Evolutionary conservation across 2,888 invertebrate species (phyloP).

Genomic region (Macrosoma leucophasiata): DNA sequence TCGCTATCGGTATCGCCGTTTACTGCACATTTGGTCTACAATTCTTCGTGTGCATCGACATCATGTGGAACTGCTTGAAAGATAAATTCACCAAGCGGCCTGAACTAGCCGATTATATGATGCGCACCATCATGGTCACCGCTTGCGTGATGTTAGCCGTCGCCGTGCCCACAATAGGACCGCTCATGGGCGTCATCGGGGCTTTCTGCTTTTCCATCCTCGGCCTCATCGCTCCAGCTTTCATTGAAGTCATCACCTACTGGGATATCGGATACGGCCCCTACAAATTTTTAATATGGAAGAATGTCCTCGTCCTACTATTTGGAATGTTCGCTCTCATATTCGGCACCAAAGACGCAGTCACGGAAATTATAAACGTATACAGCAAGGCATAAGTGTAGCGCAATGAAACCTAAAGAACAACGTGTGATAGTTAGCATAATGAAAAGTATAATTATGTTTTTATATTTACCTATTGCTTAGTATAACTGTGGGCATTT

Average conservation of each 20-base stretch:
- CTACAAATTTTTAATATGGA: conserved; percentile 83
- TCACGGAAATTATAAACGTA: conserved; percentile 38
- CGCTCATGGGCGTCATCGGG: conserved; percentile 94
- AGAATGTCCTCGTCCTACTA: conserved; percentile 83
- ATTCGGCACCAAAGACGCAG: conserved; percentile 79
- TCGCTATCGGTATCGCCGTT: conserved; percentile 91
- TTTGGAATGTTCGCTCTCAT: conserved; percentile 88
- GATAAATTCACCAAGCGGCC: conserved; percentile 81
- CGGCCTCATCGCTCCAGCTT: conserved; percentile 89
- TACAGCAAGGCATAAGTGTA: no score
- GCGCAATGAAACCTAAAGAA: no score
- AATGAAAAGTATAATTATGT: no score
- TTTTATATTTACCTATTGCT: no score
- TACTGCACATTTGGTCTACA: conserved; percentile 97
- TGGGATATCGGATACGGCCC: conserved; percentile 89
- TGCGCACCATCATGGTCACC: conserved; percentile 80
- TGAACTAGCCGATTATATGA: conserved; percentile 82
- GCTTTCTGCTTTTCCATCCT: conserved; percentile 95
- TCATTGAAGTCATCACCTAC: conserved; percentile 89
- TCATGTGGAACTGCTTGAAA: conserved; percentile 90
- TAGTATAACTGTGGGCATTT: no score
- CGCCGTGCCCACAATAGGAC: conserved; percentile 90
- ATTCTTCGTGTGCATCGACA: conserved; percentile 96
- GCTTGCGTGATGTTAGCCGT: conserved; percentile 86
- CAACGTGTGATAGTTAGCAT: conserved; percentile 7